A percentile compares a stretch with the other conserved stretches of the same genome.
Evolutionary conservation across 1,140 invertebrate genomes (phyloP).

Genomic region (Leptinotarsa texana): DNA sequence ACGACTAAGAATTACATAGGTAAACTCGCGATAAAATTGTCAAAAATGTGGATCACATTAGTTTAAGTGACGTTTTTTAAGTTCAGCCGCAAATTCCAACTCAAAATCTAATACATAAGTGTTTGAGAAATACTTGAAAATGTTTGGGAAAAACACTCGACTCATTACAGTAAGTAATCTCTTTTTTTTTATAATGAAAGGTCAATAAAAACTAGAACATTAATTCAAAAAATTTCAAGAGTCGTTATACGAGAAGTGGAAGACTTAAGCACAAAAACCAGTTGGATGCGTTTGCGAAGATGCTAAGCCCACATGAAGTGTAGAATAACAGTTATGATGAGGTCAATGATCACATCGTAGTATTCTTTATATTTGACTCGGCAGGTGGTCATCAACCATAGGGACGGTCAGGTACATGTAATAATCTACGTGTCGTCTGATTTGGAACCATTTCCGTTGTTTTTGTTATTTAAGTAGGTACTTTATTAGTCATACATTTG

Average conservation of each 20-base stretch:
- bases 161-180: slow-evolving; percentile 9
- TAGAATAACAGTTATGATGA: slow-evolving; percentile 35
- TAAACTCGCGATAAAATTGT: not conserved
- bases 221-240: not conserved
- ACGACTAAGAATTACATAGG: not conserved
- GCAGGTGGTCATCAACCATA: slow-evolving; percentile 25
- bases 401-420: not conserved
- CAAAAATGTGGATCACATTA: not conserved
- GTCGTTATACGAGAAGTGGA: too few relatives aligned
- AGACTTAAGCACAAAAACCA: too few relatives aligned
- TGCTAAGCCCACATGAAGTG: slow-evolving; percentile 30
- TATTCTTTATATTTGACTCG: slow-evolving; percentile 23
- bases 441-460: not conserved
- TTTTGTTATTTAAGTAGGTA: not conserved
- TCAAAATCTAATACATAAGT: not conserved
- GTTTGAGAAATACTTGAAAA: slow-evolving; percentile 1
- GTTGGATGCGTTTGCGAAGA: not conserved
- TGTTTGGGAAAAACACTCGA: not conserved
- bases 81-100: not conserved
- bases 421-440: not conserved
- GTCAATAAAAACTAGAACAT: not conserved
- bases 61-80: not conserved
- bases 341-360: slow-evolving; percentile 33
- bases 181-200: not conserved
- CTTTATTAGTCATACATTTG: not conserved